Percentiles rank a stretch among this genome's conserved stretches.
Conservation (phyloP, 2,113 vertebrate genomes). For the Ptyas mucosa region DNA sequence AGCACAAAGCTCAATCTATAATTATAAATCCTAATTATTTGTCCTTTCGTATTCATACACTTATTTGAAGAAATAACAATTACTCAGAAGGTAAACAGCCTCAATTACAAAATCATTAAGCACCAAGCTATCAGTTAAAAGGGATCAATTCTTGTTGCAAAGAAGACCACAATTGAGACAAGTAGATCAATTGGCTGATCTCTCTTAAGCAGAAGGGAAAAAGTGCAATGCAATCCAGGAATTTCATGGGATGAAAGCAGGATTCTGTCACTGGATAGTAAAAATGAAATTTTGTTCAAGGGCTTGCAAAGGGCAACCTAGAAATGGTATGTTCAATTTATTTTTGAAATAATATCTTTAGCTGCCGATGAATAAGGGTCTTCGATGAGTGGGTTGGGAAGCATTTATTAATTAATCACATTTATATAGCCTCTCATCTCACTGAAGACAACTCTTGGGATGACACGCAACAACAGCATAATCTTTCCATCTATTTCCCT, state of each 20-base stretch:
- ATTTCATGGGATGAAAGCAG: not conserved
- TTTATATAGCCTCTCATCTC: not conserved
- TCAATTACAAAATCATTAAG: conserved; percentile 28
- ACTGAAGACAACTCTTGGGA: not conserved
- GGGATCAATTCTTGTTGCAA: conserved; percentile 10
- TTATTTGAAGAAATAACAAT: conserved; percentile 26
- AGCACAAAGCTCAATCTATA: not conserved
- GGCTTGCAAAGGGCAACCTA: not conserved
- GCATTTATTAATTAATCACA: not conserved
- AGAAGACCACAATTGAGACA: not conserved
- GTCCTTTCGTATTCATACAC: not conserved
- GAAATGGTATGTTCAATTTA: not conserved
- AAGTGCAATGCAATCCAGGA: not conserved
- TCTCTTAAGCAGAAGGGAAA: not conserved
- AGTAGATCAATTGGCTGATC: not conserved
- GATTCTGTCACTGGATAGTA: not conserved
- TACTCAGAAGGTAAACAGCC: conserved; percentile 26
- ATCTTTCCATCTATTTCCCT: not conserved
- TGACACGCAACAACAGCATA: not conserved
- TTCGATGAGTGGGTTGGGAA: not conserved
- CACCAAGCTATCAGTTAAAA: conserved; percentile 18
- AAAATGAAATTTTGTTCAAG: not conserved
- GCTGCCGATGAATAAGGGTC: not conserved
- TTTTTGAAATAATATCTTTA: not conserved
- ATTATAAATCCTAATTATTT: conserved; percentile 23